A percentile compares a stretch with the other conserved stretches of the same genome.
Evolutionary conservation across 2,113 vertebrate genomes (phyloP).

Genomic region (Gallinago media): DNA sequence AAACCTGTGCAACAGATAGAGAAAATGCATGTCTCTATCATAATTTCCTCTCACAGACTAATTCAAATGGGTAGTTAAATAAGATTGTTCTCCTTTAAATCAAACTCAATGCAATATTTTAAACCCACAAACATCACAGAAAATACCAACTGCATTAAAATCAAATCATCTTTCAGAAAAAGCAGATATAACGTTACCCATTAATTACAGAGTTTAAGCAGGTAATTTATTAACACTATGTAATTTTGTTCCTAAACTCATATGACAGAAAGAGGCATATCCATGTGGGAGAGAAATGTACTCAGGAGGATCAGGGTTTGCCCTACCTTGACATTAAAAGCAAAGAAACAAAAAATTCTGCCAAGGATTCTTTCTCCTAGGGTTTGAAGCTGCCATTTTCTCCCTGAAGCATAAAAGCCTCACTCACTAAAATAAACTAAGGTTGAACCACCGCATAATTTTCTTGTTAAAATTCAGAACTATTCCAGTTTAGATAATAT

Average conservation of each 20-base stretch:
- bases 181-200: not conserved
- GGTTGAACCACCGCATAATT: not conserved
- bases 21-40: not conserved
- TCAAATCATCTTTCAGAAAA: not conserved
- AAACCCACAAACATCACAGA: not conserved
- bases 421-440: not conserved
- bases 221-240: not conserved
- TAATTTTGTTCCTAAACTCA: not conserved
- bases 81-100: not conserved
- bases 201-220: not conserved
- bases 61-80: not conserved
- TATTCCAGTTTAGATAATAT: not conserved
- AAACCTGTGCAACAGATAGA: not conserved
- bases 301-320: not conserved
- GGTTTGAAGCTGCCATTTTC: not conserved
- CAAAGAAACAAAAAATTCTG: not conserved
- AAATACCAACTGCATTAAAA: not conserved
- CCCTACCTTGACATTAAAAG: not conserved
- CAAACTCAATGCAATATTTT: not conserved
- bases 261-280: not conserved
- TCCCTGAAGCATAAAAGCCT: not conserved
- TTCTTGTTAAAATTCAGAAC: not conserved
- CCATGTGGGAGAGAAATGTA: not conserved
- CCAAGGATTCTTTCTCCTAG: not conserved
- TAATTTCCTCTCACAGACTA: not conserved